These are phyloP conservation scores for Dryadula phaetusa DNA, from an alignment of 2,888 invertebrate species.

Conservation along the genomic window DNA sequence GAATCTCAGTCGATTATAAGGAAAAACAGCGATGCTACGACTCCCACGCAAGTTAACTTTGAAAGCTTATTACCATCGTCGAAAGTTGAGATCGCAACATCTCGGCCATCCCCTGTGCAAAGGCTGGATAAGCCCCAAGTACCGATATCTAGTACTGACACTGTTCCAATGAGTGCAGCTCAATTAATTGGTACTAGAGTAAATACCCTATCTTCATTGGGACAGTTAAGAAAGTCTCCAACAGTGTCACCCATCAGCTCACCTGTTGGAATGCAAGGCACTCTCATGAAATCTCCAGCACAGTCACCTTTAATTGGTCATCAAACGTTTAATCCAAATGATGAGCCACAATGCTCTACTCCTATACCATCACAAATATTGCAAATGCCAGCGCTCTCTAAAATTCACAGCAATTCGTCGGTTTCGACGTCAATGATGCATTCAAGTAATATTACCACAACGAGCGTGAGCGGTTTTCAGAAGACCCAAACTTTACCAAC, in stretches of 20 bases:
- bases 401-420: constrained; percentile 69
- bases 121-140: constrained; percentile 67
- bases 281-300: constrained; percentile 75
- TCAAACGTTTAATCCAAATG: constrained; percentile 61
- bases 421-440: constrained; percentile 68
- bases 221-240: constrained; percentile 76
- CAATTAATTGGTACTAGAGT: constrained; percentile 73
- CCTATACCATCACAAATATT: constrained; percentile 73
- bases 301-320: constrained; percentile 71
- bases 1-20: constrained; percentile 78
- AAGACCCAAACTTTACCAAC: constrained; percentile 72
- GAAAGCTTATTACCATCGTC: constrained; percentile 80
- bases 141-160: constrained; percentile 59
- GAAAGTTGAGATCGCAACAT: constrained; percentile 74
- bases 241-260: constrained; percentile 76
- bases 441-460: constrained; percentile 69
- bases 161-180: constrained; percentile 68
- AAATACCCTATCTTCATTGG: constrained; percentile 70
- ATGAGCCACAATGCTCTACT: constrained; percentile 59
- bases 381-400: constrained; percentile 80
- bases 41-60: constrained; percentile 80
- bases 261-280: constrained; percentile 66
- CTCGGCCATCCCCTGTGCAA: constrained; percentile 71
- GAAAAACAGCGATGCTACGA: constrained; percentile 69
- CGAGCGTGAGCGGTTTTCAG: constrained; percentile 68